Evolutionary conservation across 2,888 invertebrate genomes (phyloP).

Genomic region (Parnassius mnemosyne): DNA sequence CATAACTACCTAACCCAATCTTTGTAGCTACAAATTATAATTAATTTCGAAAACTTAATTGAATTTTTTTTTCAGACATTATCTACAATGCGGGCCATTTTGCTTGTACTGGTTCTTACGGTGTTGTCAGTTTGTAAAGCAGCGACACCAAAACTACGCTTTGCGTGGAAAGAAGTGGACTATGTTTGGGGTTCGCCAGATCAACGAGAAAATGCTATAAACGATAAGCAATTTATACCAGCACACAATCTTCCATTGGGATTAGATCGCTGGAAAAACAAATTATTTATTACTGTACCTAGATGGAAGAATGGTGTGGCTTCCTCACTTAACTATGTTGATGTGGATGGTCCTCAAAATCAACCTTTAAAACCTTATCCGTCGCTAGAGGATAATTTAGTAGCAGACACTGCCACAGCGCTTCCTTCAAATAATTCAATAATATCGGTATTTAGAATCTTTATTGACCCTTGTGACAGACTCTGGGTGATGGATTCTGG

Average conservation of each 20-base stretch:
- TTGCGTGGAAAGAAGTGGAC: conserved; percentile 85
- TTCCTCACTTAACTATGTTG: conserved; percentile 84
- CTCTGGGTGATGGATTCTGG: conserved; percentile 92
- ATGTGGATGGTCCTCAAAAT: conserved; percentile 83
- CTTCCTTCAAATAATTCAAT: conserved; percentile 82
- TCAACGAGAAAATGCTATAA: conserved; percentile 81
- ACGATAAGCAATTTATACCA: conserved; percentile 80
- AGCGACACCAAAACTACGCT: conserved; percentile 81
- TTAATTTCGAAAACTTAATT: too few species aligned
- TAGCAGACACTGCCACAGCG: conserved; percentile 77
- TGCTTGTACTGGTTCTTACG: conserved; percentile 49
- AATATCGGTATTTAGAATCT: conserved; percentile 86
- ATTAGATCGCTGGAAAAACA: conserved; percentile 85
- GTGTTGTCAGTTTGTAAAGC: conserved; percentile 53
- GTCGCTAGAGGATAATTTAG: conserved; percentile 87
- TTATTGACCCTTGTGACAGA: conserved; percentile 88
- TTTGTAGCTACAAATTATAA: too few species aligned
- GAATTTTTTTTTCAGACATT: conserved; percentile 10
- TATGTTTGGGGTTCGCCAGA: conserved; percentile 84
- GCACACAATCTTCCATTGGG: conserved; percentile 86
- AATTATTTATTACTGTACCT: conserved; percentile 85
- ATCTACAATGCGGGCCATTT: conserved; percentile 40
- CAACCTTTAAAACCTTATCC: conserved; percentile 88
- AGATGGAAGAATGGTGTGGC: conserved; percentile 86
- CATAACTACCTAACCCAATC: too few species aligned